Evolutionary conservation across 2,113 vertebrate genomes (phyloP), one percentile per base, ranked within the genome.

Genomic region (Hypocryptadius cinnamomeus): DNA sequence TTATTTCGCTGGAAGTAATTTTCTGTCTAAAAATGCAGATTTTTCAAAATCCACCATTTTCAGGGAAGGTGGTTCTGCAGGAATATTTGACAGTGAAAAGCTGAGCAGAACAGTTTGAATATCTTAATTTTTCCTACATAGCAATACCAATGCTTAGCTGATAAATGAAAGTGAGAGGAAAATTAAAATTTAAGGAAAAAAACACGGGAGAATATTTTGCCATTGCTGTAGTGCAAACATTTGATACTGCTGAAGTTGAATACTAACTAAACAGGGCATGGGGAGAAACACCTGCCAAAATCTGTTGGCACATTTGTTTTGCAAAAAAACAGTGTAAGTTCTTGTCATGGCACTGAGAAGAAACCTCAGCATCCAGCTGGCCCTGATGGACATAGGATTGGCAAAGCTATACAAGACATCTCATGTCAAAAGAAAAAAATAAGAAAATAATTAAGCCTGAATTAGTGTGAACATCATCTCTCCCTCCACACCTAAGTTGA

Each of bases 351-450:
- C 83, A 80, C 56, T 19, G 68, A 60, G 76, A 37, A 90, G 76
- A 30, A 93, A 61, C 21, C 9, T 22, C 65, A 71, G 85, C 69
- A 92, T 84, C 92, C 93, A 80, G 87, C 59, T 96, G 95, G 87
- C 93, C 93, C 65, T 14, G 85, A 17, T 0, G 37, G 79, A 68
- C 90, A 42, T 0, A 3, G 86, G 35, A 5, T 21, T 92, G 89
- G 78, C 93, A 91, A 85, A 56, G 45, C 78, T 18, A 6, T 48
- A 8, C 4, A 70, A 70, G 45, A 40, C 48, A 59, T 30, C 47
- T 56, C 44, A 13, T 28, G 65, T 85, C 57, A 79, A 68, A 68
- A 79, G 39, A 35, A 59, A 60, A 37, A 60, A 37, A 37, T 10
- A 12, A 7, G 31, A 44, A 24, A 51, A 74, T 33, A 53, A 30